Evolutionary conservation across 2,113 vertebrate species (phyloP).

Genomic region (Petaurus breviceps): DNA sequence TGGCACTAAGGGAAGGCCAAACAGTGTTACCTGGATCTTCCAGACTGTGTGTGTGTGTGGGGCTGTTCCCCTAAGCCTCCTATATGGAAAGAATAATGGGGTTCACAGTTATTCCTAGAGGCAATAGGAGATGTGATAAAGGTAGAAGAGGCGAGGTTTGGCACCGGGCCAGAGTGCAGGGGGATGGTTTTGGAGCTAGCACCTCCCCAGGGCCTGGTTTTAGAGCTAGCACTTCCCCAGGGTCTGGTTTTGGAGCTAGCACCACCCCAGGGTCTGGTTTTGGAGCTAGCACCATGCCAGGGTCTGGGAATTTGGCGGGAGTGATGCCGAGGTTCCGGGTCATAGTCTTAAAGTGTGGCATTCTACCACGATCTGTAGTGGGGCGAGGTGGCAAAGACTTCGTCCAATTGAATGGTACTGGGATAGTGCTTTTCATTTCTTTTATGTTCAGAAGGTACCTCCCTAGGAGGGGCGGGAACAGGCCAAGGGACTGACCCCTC

Average conservation of each 20-base stretch:
- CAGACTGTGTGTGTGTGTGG: too few relatives aligned
- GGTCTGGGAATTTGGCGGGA: neutral
- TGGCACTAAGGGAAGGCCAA: too few relatives aligned
- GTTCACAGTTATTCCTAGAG: neutral
- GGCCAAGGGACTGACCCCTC: neutral
- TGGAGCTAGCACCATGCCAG: too few relatives aligned
- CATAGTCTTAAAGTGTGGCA: neutral
- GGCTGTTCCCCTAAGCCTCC: rapidly evolving
- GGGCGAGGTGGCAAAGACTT: neutral
- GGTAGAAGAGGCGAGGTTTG: neutral
- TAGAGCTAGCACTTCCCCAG: too few relatives aligned
- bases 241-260: neutral
- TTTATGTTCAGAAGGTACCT: slow-evolving; percentile 38
- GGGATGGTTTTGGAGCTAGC: neutral
- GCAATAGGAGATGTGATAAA: neutral
- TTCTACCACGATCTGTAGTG: neutral
- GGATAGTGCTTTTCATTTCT: neutral
- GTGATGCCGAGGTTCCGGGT: neutral
- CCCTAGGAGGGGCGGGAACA: neutral
- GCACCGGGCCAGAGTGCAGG: neutral
- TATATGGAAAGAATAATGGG: too few relatives aligned
- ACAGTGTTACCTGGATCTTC: too few relatives aligned
- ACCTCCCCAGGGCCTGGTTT: neutral
- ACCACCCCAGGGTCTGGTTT: neutral
- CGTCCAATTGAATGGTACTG: neutral